Percentiles rank a stretch among this genome's conserved stretches.
phyloP scores from a whole-genome alignment of 2,797 vertebrate genomes.

The Melanotaenia nigrans region DNA sequence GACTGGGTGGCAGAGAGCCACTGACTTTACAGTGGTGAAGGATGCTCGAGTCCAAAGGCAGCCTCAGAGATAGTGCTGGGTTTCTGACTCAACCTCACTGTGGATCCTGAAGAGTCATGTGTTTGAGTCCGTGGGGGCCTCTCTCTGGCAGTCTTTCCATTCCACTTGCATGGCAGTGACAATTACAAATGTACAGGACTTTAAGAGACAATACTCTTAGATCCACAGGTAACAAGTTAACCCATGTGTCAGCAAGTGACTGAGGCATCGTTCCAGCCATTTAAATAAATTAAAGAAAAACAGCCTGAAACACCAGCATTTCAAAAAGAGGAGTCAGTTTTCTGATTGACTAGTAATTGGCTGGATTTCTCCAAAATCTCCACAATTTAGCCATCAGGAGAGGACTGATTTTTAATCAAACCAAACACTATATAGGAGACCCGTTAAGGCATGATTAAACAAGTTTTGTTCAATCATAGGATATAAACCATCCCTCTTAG shows the following conservation, averaged over 20 bases:
- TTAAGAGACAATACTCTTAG: slow-evolving; percentile 50
- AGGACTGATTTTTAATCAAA: slow-evolving; percentile 32
- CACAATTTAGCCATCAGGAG: slow-evolving; percentile 52
- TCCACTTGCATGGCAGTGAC: slow-evolving; percentile 73
- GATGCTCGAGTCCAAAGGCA: slow-evolving; percentile 39
- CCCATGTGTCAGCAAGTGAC: slow-evolving; percentile 23
- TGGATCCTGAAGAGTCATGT: slow-evolving; percentile 48
- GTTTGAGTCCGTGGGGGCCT: slow-evolving; percentile 38
- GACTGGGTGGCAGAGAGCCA: slow-evolving; percentile 21
- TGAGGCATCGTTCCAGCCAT: slow-evolving; percentile 43
- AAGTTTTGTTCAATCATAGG: slow-evolving; percentile 46
- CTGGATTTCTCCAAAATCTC: slow-evolving; percentile 43
- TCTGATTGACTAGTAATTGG: slow-evolving; percentile 32
- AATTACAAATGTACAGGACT: slow-evolving; percentile 59
- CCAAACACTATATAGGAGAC: slow-evolving; percentile 49
- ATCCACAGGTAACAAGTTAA: slow-evolving; percentile 44
- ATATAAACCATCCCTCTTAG: slow-evolving; percentile 51
- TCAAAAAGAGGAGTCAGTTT: slow-evolving; percentile 38
- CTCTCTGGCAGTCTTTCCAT: slow-evolving; percentile 59
- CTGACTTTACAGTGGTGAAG: slow-evolving; percentile 10
- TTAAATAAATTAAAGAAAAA: slow-evolving; percentile 46
- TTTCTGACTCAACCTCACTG: slow-evolving; percentile 26
- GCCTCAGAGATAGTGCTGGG: slow-evolving; percentile 35
- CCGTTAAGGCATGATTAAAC: slow-evolving; percentile 39
- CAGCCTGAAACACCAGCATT: slow-evolving; percentile 48